phyloP scores from a whole-genome alignment of 1,140 invertebrate genomes.

The Zaprionus vittiger region DNA sequence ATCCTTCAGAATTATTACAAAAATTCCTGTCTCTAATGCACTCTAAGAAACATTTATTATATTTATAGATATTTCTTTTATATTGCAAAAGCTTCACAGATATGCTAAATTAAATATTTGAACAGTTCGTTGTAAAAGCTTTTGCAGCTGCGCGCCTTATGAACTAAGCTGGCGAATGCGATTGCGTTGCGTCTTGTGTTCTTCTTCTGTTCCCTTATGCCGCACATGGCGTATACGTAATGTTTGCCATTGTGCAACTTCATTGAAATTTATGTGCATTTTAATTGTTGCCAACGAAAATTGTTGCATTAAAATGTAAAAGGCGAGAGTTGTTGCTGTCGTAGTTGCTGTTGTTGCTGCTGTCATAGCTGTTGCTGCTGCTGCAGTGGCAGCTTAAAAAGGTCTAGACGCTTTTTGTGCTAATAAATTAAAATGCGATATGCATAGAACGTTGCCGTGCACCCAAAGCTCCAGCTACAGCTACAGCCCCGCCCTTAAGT shows the following conservation, averaged over 20 bases:
- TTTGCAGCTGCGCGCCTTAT: constrained; percentile 8
- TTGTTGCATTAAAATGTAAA: constrained; percentile 68
- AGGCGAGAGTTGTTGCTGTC: constrained; percentile 44
- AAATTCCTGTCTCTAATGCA: too few species aligned
- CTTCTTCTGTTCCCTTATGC: not conserved
- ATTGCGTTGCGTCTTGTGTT: not conserved
- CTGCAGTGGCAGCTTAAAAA: constrained; percentile 71
- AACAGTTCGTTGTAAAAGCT: not conserved
- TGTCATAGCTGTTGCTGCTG: constrained; percentile 11
- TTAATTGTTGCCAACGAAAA: constrained; percentile 74
- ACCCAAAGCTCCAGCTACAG: constrained; percentile 34
- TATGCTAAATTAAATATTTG: not conserved
- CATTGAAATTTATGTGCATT: constrained; percentile 75
- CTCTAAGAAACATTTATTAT: too few species aligned
- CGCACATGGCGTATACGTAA: constrained; percentile 37
- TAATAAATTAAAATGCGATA: constrained; percentile 83
- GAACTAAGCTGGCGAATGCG: constrained; percentile 2
- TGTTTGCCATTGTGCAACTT: constrained; percentile 54
- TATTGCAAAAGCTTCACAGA: not conserved
- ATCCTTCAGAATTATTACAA: too few species aligned
- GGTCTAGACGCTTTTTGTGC: constrained; percentile 81
- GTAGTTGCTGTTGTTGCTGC: constrained; percentile 30
- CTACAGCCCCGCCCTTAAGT: not conserved
- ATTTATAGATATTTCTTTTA: not conserved
- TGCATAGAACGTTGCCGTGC: constrained; percentile 63